phyloP scores from a whole-genome alignment of 2,888 invertebrate genomes.

The Melieria picta region DNA sequence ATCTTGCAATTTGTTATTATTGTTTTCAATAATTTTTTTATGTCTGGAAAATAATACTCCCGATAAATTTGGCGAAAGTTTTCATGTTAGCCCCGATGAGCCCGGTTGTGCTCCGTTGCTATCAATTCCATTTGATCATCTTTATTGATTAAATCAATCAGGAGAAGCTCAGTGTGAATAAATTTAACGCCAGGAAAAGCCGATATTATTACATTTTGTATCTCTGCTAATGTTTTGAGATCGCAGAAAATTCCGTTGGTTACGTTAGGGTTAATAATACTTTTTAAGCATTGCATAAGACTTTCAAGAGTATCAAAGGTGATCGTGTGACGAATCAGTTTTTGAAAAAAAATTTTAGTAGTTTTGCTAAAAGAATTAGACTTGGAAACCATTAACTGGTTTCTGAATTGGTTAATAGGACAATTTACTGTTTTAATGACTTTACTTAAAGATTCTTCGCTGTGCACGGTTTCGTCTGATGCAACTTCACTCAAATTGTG shows the following conservation, averaged over 20 bases:
- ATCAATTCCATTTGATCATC: constrained; percentile 35
- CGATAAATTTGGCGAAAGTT: constrained; percentile 28
- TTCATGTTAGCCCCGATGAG: constrained; percentile 21
- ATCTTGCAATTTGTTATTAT: constrained; percentile 28
- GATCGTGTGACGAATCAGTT: constrained; percentile 18
- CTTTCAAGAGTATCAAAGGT: constrained; percentile 20
- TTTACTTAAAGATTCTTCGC: constrained; percentile 34
- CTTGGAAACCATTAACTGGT: constrained; percentile 36
- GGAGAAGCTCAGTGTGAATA: constrained; percentile 24
- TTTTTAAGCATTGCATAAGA: constrained; percentile 26
- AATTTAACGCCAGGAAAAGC: constrained; percentile 38
- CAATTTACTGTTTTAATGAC: constrained; percentile 30
- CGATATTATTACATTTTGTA: constrained; percentile 18
- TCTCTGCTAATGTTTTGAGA: constrained; percentile 18
- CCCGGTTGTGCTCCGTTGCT: constrained; percentile 28
- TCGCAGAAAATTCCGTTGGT: constrained; percentile 16
- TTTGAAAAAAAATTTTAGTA: constrained; percentile 24
- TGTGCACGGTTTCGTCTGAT: constrained; percentile 27
- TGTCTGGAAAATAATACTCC: constrained; percentile 21
- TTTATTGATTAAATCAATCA: constrained; percentile 37
- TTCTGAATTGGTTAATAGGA: constrained; percentile 39
- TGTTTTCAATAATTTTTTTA: constrained; percentile 23
- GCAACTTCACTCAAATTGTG: constrained; percentile 27
- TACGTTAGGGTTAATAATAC: constrained; percentile 26
- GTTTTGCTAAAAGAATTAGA: constrained; percentile 25